phyloP scores from a whole-genome alignment of 2,797 vertebrate genomes.

The Anguilla marmorata region DNA sequence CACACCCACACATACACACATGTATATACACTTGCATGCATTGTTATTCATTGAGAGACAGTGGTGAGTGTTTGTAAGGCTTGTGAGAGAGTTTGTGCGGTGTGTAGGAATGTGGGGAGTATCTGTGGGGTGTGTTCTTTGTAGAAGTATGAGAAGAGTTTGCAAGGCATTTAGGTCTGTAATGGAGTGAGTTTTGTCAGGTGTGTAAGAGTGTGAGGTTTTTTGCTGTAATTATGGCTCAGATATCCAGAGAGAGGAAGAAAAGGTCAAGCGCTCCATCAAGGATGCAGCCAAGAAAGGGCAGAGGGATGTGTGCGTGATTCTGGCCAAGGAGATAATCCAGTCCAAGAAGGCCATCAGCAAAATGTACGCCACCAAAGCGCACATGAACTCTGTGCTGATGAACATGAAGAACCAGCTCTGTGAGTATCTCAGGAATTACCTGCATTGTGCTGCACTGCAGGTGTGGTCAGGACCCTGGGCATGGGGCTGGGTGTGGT shows the following conservation, averaged over 20 bases:
- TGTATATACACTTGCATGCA: neutral
- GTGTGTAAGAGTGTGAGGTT: neutral
- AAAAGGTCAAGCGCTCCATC: constrained; percentile 94
- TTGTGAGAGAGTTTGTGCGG: neutral
- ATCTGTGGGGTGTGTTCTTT: neutral
- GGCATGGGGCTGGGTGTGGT: neutral
- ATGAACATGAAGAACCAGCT: constrained; percentile 99
- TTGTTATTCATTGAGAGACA: neutral
- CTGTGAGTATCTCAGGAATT: constrained; percentile 70
- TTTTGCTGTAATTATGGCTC: constrained; percentile 34
- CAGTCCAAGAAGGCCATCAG: constrained; percentile 85
- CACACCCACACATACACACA: neutral
- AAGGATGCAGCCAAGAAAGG: constrained; percentile 96
- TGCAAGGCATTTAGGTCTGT: neutral
- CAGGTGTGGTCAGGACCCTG: neutral
- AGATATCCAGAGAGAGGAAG: constrained; percentile 97
- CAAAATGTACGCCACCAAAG: constrained; percentile 94
- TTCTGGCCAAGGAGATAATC: constrained; percentile 94
- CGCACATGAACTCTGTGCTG: constrained; percentile 95
- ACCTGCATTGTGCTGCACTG: neutral
- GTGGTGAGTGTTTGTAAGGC: neutral
- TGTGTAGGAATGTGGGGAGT: neutral
- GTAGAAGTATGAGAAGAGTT: neutral
- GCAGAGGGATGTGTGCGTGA: constrained; percentile 88
- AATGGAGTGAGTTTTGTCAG: neutral